Percentiles rank a stretch among this genome's conserved stretches.
Evolutionary conservation across 2,797 vertebrate species (phyloP).

Genomic region (Acrossocheilus fasciatus): DNA sequence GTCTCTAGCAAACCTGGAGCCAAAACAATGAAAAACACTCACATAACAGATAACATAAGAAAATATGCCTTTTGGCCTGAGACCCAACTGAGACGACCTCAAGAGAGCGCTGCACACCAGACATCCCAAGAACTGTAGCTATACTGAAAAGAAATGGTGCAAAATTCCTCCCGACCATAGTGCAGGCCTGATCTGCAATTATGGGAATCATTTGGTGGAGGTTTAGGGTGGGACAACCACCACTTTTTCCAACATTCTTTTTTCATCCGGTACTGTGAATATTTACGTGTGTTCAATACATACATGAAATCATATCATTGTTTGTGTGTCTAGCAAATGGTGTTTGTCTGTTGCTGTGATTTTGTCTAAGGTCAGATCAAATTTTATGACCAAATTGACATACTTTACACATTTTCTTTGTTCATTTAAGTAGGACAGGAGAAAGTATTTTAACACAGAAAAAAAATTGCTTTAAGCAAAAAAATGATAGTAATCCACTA

Average conservation of each 20-base stretch:
- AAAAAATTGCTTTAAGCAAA: neutral
- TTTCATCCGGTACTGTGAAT: neutral
- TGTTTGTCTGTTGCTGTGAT: neutral
- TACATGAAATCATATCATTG: neutral
- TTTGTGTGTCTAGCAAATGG: neutral
- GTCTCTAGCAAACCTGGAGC: neutral
- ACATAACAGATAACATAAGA: neutral
- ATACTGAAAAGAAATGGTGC: neutral
- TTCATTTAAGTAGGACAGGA: neutral
- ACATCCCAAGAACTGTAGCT: neutral
- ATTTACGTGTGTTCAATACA: neutral
- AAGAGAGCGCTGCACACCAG: constrained; percentile 14
- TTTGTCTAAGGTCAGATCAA: neutral
- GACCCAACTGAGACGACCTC: neutral
- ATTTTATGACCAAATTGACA: too few relatives aligned
- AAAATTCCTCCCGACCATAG: neutral
- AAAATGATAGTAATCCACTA: neutral
- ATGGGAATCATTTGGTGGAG: neutral
- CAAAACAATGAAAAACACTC: neutral
- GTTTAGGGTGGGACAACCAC: neutral
- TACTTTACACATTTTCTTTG: neutral
- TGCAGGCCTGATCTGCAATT: neutral
- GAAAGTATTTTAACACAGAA: neutral
- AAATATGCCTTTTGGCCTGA: neutral
- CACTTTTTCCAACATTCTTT: neutral